Evolutionary conservation across 2,888 invertebrate species (phyloP).

Genomic region (Mamestra brassicae): DNA sequence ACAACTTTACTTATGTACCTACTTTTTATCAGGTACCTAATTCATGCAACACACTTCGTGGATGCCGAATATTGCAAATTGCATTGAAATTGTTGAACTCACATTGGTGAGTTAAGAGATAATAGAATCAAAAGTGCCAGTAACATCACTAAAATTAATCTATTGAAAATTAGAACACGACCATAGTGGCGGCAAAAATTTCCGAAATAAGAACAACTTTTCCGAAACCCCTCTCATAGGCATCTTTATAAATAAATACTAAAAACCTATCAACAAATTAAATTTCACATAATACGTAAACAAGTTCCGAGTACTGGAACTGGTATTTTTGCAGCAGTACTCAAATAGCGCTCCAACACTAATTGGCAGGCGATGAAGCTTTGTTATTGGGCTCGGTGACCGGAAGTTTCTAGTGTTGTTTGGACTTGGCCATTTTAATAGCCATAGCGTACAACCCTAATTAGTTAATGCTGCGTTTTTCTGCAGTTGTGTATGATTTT

Average conservation of each 20-base stretch:
- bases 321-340: slow-evolving; percentile 56
- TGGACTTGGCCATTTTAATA: slow-evolving; percentile 63
- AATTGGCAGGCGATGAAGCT: slow-evolving; percentile 70
- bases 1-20: too few relatives aligned
- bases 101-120: neutral
- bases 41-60: too few relatives aligned
- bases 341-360: slow-evolving; percentile 60
- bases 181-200: neutral
- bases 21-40: too few relatives aligned
- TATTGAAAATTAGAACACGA: neutral
- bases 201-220: neutral
- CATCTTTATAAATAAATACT: slow-evolving; percentile 11
- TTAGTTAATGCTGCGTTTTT: slow-evolving; percentile 51
- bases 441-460: slow-evolving; percentile 52
- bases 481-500: slow-evolving; percentile 29
- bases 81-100: too few relatives aligned
- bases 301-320: slow-evolving; percentile 40
- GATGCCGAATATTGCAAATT: too few relatives aligned
- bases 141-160: too few relatives aligned
- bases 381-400: slow-evolving; percentile 69
- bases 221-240: neutral
- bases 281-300: slow-evolving; percentile 56
- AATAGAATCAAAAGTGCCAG: neutral
- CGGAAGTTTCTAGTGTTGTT: slow-evolving; percentile 71
- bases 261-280: slow-evolving; percentile 18